Evolutionary conservation across 1,140 invertebrate species (phyloP), one percentile per base, ranked within the genome.

Genomic region (Brachionus manjavacas): DNA sequence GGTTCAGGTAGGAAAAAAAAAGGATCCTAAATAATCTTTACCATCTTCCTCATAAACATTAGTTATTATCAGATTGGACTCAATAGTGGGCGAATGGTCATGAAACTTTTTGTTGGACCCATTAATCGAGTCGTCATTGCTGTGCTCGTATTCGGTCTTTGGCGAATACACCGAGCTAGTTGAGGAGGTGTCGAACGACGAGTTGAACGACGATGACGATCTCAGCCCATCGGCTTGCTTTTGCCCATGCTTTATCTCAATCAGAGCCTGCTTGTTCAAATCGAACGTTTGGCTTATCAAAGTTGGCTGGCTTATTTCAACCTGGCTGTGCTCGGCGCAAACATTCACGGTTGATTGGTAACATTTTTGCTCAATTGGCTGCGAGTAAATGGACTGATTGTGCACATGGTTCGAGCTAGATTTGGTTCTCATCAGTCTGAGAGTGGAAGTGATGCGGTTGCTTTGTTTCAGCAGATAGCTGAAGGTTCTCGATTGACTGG

Each of bases 31-130:
- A 76, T 28, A 2, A 46, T 49, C 8, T 76, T 49, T 76, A 76
- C 72, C 72, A 76, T 76, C 72, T 76, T 76, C 72, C 25, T 76
- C 72, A 46, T 76, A 76, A 49, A 76, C 43, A 76, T 76, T 76
- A 76, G 72, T 76, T 49, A 76, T 76, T n/a, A 76, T 76, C 12
- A 49, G 7, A 76, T 76, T 76, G 12, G 72, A 23, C 23, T 76
- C 72, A 14, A 76, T 76, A 25, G 72, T 76, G n/a, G 72, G 72
- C 9, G 72, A 46, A 49, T 43, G 20, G 12, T 76, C 43, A 49
- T 49, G 20, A 76, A 76, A 76, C 41, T 49, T 49, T 49, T 76
- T 49, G 14, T 1, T 23, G 3, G 2, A 11, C 25, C 20, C 41
- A 49, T 49, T 6, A 52, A 25, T 12, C 2, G 20, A 46, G 52